A percentile compares a stretch with the other conserved stretches of the same genome.
Evolutionary conservation across 2,888 invertebrate genomes (phyloP).

Genomic region (Meloe dianella): DNA sequence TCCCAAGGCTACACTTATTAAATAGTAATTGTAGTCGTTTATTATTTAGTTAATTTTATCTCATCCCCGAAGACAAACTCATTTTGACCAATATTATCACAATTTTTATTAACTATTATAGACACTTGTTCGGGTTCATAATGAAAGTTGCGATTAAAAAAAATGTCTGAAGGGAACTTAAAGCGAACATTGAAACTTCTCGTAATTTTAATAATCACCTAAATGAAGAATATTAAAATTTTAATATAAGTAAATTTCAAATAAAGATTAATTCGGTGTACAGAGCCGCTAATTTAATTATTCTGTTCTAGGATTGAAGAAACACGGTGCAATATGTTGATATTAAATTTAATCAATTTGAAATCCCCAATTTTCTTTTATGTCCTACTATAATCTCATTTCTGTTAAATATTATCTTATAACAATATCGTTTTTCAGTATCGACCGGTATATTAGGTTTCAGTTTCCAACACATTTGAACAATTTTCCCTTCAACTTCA

Average conservation of each 20-base stretch:
- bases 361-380: background rate
- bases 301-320: background rate
- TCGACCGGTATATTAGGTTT: background rate
- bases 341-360: background rate
- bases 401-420: too few species aligned
- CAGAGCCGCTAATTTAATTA: background rate
- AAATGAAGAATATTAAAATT: background rate
- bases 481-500: background rate
- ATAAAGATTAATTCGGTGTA: background rate
- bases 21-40: conserved; percentile 27
- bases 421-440: too few species aligned
- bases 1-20: conserved; percentile 26
- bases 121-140: background rate
- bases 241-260: background rate
- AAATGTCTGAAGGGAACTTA: background rate
- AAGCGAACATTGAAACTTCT: background rate
- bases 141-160: background rate
- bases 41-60: conserved; percentile 31
- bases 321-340: background rate
- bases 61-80: conserved; percentile 6
- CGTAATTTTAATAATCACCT: background rate
- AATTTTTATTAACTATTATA: background rate
- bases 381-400: too few species aligned
- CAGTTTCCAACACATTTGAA: background rate
- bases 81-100: background rate